phyloP scores from a whole-genome alignment of 1,140 invertebrate genomes.

The Drosophila teissieri region DNA sequence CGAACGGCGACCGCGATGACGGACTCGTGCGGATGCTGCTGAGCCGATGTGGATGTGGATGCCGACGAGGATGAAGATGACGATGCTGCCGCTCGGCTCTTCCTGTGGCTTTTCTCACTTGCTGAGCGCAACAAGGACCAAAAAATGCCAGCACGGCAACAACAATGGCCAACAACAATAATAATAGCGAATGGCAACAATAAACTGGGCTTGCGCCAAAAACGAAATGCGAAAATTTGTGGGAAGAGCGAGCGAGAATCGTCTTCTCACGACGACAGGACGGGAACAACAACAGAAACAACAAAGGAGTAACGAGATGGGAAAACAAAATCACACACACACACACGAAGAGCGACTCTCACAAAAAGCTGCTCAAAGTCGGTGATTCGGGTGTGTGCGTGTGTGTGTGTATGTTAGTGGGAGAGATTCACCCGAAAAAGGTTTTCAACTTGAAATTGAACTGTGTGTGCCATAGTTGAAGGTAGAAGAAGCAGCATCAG shows the following conservation, averaged over 20 bases:
- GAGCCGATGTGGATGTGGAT: slow-evolving; percentile 12
- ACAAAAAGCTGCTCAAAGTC: slow-evolving; percentile 61
- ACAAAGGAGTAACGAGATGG: slow-evolving; percentile 41
- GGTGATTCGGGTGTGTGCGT: slow-evolving; percentile 27
- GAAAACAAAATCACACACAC: slow-evolving; percentile 42
- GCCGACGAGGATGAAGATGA: slow-evolving; percentile 9
- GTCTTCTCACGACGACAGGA: slow-evolving; percentile 50
- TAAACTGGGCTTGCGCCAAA: slow-evolving; percentile 80
- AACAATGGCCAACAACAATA: slow-evolving; percentile 50
- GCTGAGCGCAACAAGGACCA: slow-evolving; percentile 75
- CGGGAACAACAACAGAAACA: slow-evolving; percentile 33
- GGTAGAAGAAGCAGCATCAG: slow-evolving; percentile 62
- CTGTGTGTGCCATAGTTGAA: slow-evolving; percentile 63
- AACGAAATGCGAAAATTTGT: slow-evolving; percentile 58
- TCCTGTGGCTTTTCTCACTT: slow-evolving; percentile 48
- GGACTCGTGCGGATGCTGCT: slow-evolving; percentile 57
- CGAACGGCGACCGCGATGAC: slow-evolving; percentile 45
- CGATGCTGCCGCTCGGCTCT: slow-evolving; percentile 27
- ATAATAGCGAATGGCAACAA: slow-evolving; percentile 66
- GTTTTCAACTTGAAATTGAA: slow-evolving; percentile 80
- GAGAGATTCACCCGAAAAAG: slow-evolving; percentile 53
- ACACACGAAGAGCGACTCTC: slow-evolving; percentile 55
- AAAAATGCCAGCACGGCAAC: slow-evolving; percentile 64
- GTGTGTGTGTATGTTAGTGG: slow-evolving; percentile 14
- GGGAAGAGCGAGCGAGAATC: slow-evolving; percentile 51